Evolutionary conservation across 2,113 vertebrate genomes (phyloP).

Genomic region (Gasterosteus aculeatus): DNA sequence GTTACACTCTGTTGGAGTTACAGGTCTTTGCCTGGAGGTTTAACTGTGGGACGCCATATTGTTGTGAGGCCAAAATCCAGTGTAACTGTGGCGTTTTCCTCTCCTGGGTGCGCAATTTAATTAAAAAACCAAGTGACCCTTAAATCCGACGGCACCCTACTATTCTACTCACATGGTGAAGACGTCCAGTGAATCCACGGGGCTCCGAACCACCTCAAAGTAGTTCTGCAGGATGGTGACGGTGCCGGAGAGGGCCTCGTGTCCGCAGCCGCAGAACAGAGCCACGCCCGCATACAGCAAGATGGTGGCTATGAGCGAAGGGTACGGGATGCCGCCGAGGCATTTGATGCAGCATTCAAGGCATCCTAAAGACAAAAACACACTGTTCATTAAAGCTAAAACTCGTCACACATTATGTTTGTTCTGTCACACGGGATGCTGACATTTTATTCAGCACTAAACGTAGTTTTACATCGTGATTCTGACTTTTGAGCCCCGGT

Average conservation of each 20-base stretch:
- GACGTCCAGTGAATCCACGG: constrained; percentile 92
- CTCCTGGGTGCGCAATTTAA: neutral
- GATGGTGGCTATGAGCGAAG: constrained; percentile 96
- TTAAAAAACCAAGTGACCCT: neutral
- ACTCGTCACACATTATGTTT: neutral
- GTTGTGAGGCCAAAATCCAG: neutral
- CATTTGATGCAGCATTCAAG: constrained; percentile 99
- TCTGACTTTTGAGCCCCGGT: constrained; percentile 59
- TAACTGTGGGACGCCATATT: neutral
- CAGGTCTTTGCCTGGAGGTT: neutral
- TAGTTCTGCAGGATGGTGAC: constrained; percentile 98
- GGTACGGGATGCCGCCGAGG: constrained; percentile 97
- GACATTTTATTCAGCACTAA: constrained; percentile 46
- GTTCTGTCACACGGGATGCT: constrained; percentile 24
- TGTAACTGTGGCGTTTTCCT: neutral
- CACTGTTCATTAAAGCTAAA: neutral
- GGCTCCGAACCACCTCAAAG: constrained; percentile 94
- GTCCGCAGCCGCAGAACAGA: constrained; percentile 97
- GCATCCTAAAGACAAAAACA: constrained; percentile 84
- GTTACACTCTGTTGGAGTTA: neutral
- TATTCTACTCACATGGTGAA: constrained; percentile 92
- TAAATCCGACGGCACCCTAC: neutral
- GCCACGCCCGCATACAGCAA: constrained; percentile 96
- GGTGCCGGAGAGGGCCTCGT: constrained; percentile 95
- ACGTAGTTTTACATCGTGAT: constrained; percentile 27